Percentiles rank a stretch among this genome's conserved stretches.
These are phyloP conservation scores for Uromys caudimaculatus DNA, from an alignment of 2,797 vertebrate species.

Conservation along the genomic window DNA sequence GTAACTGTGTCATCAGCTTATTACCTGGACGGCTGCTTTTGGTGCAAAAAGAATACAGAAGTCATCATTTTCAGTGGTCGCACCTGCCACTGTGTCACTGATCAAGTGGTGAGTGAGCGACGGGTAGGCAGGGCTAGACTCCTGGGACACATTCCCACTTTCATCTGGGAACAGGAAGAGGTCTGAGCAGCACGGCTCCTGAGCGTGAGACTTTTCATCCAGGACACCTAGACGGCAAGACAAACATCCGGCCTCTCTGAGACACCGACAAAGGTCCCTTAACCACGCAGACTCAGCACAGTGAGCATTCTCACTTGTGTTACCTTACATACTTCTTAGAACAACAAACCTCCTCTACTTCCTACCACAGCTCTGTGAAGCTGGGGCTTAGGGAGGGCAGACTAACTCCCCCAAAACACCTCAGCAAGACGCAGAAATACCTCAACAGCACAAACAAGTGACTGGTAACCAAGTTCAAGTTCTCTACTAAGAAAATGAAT, in stretches of 20 bases:
- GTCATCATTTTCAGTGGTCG: constrained; percentile 93
- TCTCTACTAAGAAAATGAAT: constrained; percentile 8
- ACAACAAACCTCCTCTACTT: background rate
- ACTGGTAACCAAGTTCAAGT: background rate
- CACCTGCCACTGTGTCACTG: constrained; percentile 88
- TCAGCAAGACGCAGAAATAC: background rate
- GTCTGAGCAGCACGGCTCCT: constrained; percentile 94
- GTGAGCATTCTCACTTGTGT: background rate
- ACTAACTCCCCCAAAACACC: background rate
- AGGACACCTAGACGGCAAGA: constrained; percentile 87
- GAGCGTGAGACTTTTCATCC: constrained; percentile 89
- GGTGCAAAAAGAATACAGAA: constrained; percentile 98
- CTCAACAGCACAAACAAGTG: background rate
- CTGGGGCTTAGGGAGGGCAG: background rate
- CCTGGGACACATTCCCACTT: constrained; percentile 93
- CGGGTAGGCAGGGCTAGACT: constrained; percentile 91
- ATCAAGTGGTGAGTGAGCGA: constrained; percentile 93
- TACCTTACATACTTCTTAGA: background rate
- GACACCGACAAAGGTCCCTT: background rate
- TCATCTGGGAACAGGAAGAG: constrained; percentile 99
- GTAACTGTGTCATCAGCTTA: constrained; percentile 58
- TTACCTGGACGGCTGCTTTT: constrained; percentile 91
- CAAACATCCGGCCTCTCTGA: fast-evolving
- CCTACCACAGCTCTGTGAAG: background rate
- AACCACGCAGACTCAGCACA: background rate